Evolutionary conservation across 2,797 vertebrate genomes (phyloP), one percentile per base, ranked within the genome.

Genomic region (Manis javanica): DNA sequence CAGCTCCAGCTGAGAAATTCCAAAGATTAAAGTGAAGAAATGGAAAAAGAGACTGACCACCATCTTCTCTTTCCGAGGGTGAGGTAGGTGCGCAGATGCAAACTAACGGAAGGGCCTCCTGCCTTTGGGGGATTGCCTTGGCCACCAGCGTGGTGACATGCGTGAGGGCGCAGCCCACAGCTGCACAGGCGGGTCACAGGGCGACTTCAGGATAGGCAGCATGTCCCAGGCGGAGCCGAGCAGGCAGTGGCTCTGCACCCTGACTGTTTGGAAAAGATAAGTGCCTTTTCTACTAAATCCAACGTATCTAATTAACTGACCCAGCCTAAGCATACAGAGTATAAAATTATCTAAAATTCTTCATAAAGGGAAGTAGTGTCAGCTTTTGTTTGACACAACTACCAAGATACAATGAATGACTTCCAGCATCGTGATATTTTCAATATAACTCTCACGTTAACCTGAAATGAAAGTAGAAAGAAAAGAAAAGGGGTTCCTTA

Each of bases 401-500:
- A 74, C 21, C 4, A 77, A n/a, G 26, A 84, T 77, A 14, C 49
- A 72, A 42, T 78, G 34, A 83, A 63, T 42, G 12, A 84, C 69
- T 26, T 83, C n/a, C 75, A 79, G n/a, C 12, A 18, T 68, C 37
- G 19, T 51, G 53, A 66, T 72, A 24, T 71, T 95, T 93, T 72
- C 57, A 84, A 86, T 61, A 34, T 63, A 42, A 75, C 87, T 92
- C 21, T 88, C 59, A 71, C 71, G 79, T 96, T 93, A n/a, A 78
- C 85, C 11, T 74, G 88, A 96, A 95, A 77, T 39, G 31, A 49
- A 85, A 87, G 7, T 87, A 2, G 11, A 84, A 85, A 72, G 26
- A 63, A 63, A 42, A 5, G 4, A 31, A 79, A 75, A 63, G 15
- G 2, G 3, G 12, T 0, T 34, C 23, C n/a, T 57, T 18, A 84